Base-by-base conservation (phyloP, 2,797 vertebrate species). In the Gadopsis bispinosus region DNA sequence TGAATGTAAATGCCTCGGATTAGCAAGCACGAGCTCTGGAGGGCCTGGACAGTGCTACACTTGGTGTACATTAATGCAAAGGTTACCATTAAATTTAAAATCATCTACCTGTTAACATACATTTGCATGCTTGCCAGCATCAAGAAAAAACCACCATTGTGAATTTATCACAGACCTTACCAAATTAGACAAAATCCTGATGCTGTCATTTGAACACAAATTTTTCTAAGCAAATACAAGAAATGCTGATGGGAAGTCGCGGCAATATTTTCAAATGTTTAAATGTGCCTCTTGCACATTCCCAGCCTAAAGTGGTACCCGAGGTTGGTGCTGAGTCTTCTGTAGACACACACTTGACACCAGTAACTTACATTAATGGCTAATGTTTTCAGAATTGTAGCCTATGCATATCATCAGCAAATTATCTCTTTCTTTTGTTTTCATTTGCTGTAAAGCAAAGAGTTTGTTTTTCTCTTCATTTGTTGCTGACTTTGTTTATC, bases 11-110 rank as follows among this genome's bases (percentile, higher is more conserved):
- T 8, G 13, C 6, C 51, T 51, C 4, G 2, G 51, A 29, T 67
- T 62, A 17, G 10, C 51, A 56, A 48, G 56, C 72, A 61, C 2
- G 17, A 13, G 20, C n/a, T 73, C 17, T 59, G 54, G 55, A 61
- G 51, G 16, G n/a, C 12, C 33, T 7, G 39, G 22, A 16, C 54
- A 69, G 26, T 43, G 35, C 41, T 62, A 14, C 35, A 64, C 35
- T 22, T 50, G 4, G 29, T 22, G 41, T 8, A 61, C 31, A 47
- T 31, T 12, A 31, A 51, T 68, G 37, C 43, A 68, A 72, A 72
- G 6, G n/a, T 31, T n/a, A 29, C 3, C 41, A 29, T 22, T 54
- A 9, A 55, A 17, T 13, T 68, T 29, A 5, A 63, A 62, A 50
- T 29, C 3, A 12, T 56, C n/a, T 6, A 4, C 48, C 31, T 17